Evolutionary conservation across 1,140 invertebrate genomes (phyloP).

Genomic region (Orchestia grillus): DNA sequence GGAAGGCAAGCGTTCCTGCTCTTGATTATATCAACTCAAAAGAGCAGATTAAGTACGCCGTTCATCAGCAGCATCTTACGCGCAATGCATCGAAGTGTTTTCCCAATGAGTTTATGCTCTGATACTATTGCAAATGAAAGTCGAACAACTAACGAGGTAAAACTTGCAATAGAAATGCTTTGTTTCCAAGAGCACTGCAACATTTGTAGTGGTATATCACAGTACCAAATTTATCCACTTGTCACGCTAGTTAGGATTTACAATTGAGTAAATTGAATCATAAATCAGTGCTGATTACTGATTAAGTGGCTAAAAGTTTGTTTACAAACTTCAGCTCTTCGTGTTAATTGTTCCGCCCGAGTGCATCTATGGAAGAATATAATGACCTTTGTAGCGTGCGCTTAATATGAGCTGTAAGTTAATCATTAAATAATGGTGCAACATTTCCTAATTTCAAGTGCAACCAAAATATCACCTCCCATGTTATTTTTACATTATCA

Average conservation of each 20-base stretch:
- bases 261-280: background rate
- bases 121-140: background rate
- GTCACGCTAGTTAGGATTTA: background rate
- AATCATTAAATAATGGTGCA: no score
- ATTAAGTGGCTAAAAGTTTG: background rate
- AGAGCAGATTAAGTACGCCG: background rate
- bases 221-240: background rate
- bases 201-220: background rate
- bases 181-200: background rate
- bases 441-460: no score
- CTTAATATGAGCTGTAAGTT: no score
- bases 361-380: no score
- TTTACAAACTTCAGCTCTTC: background rate
- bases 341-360: background rate
- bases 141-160: background rate
- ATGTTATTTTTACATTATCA: no score
- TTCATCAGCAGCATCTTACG: background rate
- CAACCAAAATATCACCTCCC: no score
- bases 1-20: background rate
- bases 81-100: background rate
- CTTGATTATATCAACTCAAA: background rate
- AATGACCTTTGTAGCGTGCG: no score
- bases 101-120: background rate
- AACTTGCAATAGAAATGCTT: background rate
- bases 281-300: background rate